A percentile compares a stretch with the other conserved stretches of the same genome.
phyloP scores from a whole-genome alignment of 2,113 vertebrate species.

The Bos taurus region DNA sequence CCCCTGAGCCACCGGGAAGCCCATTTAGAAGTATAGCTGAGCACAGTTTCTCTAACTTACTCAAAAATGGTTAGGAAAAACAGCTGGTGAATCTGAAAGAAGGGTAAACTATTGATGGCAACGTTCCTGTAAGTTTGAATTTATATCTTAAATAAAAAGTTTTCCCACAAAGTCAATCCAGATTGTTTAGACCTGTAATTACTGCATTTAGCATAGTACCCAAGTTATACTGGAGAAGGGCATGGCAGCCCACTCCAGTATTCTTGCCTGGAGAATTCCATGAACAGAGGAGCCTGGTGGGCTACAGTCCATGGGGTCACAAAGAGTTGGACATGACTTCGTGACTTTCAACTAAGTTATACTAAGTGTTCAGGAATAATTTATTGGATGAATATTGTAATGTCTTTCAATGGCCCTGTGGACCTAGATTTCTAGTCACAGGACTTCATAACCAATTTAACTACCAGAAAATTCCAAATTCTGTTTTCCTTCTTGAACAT shows the following conservation, averaged over 20 bases:
- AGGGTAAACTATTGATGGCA: not conserved
- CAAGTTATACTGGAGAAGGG: not conserved
- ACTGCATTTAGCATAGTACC: not conserved
- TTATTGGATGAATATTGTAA: not conserved
- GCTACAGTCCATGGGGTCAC: not conserved
- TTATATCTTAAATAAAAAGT: not conserved
- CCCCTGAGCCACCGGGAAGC: not conserved
- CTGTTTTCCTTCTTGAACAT: not conserved
- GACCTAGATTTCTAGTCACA: not conserved
- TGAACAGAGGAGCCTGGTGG: not conserved
- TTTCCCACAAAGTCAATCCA: not conserved
- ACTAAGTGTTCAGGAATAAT: not conserved
- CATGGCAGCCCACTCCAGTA: not conserved
- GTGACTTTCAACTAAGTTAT: not conserved
- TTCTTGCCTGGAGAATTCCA: not conserved
- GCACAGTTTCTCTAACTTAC: not conserved
- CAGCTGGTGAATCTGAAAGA: not conserved
- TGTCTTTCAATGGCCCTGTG: not conserved
- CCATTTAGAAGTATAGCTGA: not conserved
- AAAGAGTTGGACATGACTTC: not conserved
- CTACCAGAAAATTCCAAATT: not conserved
- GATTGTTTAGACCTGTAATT: not conserved
- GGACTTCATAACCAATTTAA: conserved; percentile 4
- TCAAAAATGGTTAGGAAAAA: not conserved
- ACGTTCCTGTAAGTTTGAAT: not conserved